phyloP scores from a whole-genome alignment of 2,797 vertebrate genomes.

The Oreochromis mossambicus region DNA sequence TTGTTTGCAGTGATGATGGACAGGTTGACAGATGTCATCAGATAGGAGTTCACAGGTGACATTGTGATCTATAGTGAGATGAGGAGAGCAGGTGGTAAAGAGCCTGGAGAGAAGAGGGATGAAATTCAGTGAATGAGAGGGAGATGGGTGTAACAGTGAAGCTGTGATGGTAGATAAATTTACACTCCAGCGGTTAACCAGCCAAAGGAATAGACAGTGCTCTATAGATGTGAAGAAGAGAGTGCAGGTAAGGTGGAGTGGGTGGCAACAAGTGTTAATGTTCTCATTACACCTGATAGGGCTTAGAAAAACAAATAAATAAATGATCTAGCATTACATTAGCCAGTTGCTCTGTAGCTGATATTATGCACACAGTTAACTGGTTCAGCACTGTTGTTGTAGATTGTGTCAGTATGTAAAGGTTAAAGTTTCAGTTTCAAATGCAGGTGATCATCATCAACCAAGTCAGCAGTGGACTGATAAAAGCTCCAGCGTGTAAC shows the following conservation, averaged over 20 bases:
- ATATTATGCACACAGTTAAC: neutral
- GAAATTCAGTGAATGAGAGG: neutral
- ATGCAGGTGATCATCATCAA: neutral
- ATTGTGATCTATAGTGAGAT: neutral
- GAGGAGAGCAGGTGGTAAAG: neutral
- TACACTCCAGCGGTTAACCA: neutral
- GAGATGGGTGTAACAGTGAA: neutral
- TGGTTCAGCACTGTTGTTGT: neutral
- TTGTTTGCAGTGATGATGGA: neutral
- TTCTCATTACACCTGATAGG: neutral
- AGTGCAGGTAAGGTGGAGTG: neutral
- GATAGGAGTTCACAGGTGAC: neutral
- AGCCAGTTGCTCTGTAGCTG: neutral
- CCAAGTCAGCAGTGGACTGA: neutral
- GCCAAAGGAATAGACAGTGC: neutral
- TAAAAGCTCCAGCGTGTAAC: neutral
- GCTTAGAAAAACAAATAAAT: neutral
- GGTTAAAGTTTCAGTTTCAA: neutral
- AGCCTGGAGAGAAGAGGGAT: neutral
- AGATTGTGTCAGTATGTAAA: neutral
- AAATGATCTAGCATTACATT: neutral
- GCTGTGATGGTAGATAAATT: neutral
- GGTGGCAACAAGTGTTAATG: neutral
- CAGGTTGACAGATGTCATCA: neutral
- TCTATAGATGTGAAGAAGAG: neutral